A percentile compares a stretch with the other conserved stretches of the same genome.
Evolutionary conservation across 1,140 invertebrate species (phyloP).

Genomic region (Charaxes varanes): DNA sequence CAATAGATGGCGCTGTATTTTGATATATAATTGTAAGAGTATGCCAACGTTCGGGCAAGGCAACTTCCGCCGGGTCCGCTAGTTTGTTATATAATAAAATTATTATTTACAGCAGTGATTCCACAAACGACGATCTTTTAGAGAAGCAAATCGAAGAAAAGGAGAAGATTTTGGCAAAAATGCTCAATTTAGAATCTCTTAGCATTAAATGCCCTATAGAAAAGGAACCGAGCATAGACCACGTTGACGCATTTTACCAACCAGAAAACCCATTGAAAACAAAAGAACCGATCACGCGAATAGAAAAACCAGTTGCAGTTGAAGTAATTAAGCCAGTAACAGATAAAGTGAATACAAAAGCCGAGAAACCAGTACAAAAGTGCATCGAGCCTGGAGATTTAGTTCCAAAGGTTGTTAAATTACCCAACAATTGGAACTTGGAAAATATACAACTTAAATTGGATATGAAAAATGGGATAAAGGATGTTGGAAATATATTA

Average conservation of each 20-base stretch:
- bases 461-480: conserved; percentile 42
- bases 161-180: conserved; percentile 67
- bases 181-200: conserved; percentile 65
- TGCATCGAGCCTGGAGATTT: conserved; percentile 37
- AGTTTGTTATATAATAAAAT: no score
- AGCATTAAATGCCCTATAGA: conserved; percentile 33
- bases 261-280: neutral
- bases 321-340: conserved; percentile 11
- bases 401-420: conserved; percentile 54
- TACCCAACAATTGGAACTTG: conserved; percentile 64
- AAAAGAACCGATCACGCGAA: conserved; percentile 3
- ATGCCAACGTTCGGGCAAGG: no score
- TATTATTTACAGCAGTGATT: conserved; percentile 42
- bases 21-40: no score
- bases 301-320: conserved; percentile 4
- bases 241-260: conserved; percentile 3
- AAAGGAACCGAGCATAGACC: conserved; percentile 11
- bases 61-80: no score
- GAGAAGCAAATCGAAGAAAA: conserved; percentile 68
- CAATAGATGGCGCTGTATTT: no score
- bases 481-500: conserved; percentile 27
- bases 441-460: conserved; percentile 54
- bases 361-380: conserved; percentile 19
- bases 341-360: conserved; percentile 8
- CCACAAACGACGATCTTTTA: conserved; percentile 48